phyloP scores from a whole-genome alignment of 2,113 vertebrate species.

The Actenoides hombroni region DNA sequence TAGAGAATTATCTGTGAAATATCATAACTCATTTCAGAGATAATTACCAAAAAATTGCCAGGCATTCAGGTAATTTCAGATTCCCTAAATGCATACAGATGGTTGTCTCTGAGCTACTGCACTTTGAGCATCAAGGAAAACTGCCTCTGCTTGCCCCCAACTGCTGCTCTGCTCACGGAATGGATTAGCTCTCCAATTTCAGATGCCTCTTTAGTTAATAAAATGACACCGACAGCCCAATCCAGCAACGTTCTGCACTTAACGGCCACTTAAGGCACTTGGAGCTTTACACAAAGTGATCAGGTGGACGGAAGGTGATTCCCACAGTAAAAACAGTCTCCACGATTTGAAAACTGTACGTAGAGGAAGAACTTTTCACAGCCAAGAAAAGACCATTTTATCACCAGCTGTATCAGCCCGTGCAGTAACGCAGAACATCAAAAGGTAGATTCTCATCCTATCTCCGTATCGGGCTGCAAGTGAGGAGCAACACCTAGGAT shows the following conservation, averaged over 20 bases:
- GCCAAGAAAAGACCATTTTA: neutral
- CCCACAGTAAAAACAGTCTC: neutral
- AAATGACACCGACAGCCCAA: neutral
- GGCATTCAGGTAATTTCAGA: conserved; percentile 5
- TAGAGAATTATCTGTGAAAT: neutral
- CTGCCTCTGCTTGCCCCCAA: neutral
- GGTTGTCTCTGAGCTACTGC: neutral
- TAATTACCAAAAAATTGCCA: neutral
- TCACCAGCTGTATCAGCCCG: neutral
- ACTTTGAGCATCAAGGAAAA: conserved; percentile 19
- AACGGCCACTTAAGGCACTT: neutral
- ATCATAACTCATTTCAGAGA: conserved; percentile 7
- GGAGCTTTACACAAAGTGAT: neutral
- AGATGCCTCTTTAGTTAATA: neutral
- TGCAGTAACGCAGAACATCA: neutral
- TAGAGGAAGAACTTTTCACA: neutral
- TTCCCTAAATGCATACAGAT: conserved; percentile 8
- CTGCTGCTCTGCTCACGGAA: neutral
- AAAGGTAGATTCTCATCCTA: neutral
- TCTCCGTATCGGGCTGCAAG: neutral
- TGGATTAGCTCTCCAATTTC: neutral
- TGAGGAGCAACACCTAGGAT: neutral
- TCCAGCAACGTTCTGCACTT: neutral
- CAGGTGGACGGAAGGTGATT: neutral
- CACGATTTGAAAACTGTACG: neutral